Base-by-base conservation (phyloP, 2,113 vertebrate genomes). In the Brienomyrus longianalis region DNA sequence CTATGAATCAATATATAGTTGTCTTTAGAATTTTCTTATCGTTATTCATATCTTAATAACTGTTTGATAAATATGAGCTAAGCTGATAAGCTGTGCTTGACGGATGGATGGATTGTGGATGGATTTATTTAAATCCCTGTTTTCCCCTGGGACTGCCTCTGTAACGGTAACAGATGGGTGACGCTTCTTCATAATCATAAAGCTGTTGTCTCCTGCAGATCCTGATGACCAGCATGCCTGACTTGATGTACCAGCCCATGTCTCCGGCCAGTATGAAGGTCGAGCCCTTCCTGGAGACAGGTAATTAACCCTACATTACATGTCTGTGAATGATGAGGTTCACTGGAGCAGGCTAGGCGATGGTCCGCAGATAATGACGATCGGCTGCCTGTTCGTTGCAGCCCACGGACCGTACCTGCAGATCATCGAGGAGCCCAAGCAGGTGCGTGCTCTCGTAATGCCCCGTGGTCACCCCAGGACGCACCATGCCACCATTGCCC, bases 391-490 rank as follows among this genome's bases (percentile, higher is more conserved):
- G 74, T 94, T 51, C 90, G 88, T 93, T 93, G 52, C 93, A 99
- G 98, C 92, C 92, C 96, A 98, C 88, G 98, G 97, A 11, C 98
- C 98, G 2, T 98, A 97, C 90, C 94, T 99, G 51, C 96, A 97
- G 89, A 98, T 99, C 89, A 97, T 98, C 0, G 98, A 99, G 90
- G 98, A 99, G 92, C 98, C 98, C 27, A 99, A 99, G 94, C 98
- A 99, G 97, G 98, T 99, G 93, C 94, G 94, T 45, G 35, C 35
- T 39, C 13, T 17, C 0, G 11, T 17, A 19, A 77, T 39, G 19
- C 31, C 13, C 70, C 27, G 2, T 31, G 66, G 70, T 39, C 31
- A 77, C 35, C 5, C 70, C 70, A 77, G 70, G 15, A 7, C 31
- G 2, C 70, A 77, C 31, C 39, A 2, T 39, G 39, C 39, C 39